Conservation (phyloP, 2,888 invertebrate genomes). For the Euzophera pinguis region DNA sequence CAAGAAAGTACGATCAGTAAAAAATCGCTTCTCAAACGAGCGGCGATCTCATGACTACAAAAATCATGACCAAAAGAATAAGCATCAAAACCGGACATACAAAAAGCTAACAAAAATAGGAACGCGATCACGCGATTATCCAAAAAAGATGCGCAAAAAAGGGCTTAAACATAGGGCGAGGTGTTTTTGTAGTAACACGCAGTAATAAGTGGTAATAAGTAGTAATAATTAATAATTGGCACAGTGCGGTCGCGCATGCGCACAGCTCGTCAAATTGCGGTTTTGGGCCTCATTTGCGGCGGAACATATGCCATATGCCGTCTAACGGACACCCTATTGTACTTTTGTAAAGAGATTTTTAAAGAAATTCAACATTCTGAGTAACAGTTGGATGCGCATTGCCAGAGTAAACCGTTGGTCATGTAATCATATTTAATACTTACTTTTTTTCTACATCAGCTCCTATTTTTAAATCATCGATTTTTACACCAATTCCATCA, state of each 20-base stretch:
- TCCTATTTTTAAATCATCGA: neutral
- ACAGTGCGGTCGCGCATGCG: constrained; percentile 36
- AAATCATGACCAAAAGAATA: neutral
- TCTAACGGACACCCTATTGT: constrained; percentile 18
- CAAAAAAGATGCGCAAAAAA: constrained; percentile 11
- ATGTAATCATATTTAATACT: too few relatives aligned
- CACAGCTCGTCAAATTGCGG: constrained; percentile 42
- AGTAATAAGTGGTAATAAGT: constrained; percentile 8
- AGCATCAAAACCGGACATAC: neutral
- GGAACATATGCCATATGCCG: constrained; percentile 23
- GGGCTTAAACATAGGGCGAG: constrained; percentile 23
- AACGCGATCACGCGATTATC: constrained; percentile 9
- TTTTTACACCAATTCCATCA: too few relatives aligned
- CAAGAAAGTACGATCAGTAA: too few relatives aligned
- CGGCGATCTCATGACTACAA: too few relatives aligned
- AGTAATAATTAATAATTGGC: constrained; percentile 66
- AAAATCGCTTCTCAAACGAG: too few relatives aligned
- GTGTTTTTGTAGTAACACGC: constrained; percentile 30
- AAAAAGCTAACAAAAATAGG: neutral
- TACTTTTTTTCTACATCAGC: too few relatives aligned
- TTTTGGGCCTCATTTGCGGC: constrained; percentile 32
- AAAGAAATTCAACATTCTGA: neutral
- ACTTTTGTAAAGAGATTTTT: constrained; percentile 6
- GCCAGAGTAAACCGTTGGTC: neutral
- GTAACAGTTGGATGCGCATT: neutral